Percentiles rank a stretch among this genome's conserved stretches.
Conservation (phyloP, 2,888 invertebrate species). For the Tinea semifulvella region DNA sequence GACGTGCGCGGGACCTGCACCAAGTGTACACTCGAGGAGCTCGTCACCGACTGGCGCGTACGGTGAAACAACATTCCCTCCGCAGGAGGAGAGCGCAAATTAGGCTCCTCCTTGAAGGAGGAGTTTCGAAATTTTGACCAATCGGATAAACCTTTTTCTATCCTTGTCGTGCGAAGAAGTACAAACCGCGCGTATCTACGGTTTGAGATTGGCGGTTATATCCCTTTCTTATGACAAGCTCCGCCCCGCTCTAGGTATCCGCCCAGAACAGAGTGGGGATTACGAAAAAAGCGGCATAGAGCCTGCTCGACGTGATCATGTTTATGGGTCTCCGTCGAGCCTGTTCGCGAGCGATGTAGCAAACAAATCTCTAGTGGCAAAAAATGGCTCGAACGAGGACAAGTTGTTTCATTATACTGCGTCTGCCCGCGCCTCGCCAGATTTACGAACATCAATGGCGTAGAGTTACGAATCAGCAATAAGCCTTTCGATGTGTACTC, state of each 20-base stretch:
- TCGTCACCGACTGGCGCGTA: conserved; percentile 62
- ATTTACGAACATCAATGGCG: conserved; percentile 46
- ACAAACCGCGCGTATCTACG: conserved; percentile 20
- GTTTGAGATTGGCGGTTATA: conserved; percentile 36
- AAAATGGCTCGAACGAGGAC: conserved; percentile 58
- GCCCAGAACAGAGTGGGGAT: conserved; percentile 34
- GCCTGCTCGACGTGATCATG: conserved; percentile 55
- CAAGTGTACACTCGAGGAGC: conserved; percentile 50
- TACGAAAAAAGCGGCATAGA: conserved; percentile 55
- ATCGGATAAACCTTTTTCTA: conserved; percentile 37
- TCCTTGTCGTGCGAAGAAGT: conserved; percentile 42
- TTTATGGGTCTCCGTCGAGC: conserved; percentile 64
- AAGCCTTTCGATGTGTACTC: conserved; percentile 15
- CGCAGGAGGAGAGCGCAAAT: conserved; percentile 58
- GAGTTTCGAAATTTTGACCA: conserved; percentile 34
- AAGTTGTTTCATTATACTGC: conserved; percentile 47
- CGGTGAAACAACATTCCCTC: conserved; percentile 54
- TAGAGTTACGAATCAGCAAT: conserved; percentile 36
- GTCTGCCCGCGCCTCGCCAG: conserved; percentile 38
- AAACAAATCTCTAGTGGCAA: conserved; percentile 65
- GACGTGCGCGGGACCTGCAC: conserved; percentile 41
- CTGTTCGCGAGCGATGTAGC: conserved; percentile 52
- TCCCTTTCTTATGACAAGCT: conserved; percentile 34
- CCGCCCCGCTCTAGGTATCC: conserved; percentile 32
- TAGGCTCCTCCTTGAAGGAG: conserved; percentile 44